Evolutionary conservation across 2,113 vertebrate genomes (phyloP).

Genomic region (Strix uralensis): DNA sequence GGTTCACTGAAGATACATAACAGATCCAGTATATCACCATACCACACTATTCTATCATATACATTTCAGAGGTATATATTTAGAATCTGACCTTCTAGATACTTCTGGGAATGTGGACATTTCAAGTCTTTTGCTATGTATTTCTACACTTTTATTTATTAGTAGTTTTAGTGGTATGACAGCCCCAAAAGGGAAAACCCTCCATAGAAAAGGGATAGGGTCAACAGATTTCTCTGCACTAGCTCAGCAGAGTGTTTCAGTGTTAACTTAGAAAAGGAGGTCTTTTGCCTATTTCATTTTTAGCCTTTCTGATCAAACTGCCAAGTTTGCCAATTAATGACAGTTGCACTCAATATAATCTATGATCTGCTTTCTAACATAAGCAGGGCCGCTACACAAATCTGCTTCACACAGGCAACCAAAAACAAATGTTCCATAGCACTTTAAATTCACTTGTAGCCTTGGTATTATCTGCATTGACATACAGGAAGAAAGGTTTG

Average conservation of each 20-base stretch:
- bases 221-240: background rate
- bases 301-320: conserved; percentile 3
- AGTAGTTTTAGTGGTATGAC: background rate
- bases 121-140: background rate
- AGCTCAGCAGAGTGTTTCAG: background rate
- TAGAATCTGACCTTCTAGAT: background rate
- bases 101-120: background rate
- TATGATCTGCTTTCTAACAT: background rate
- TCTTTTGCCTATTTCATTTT: background rate
- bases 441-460: background rate
- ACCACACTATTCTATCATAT: background rate
- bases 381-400: background rate
- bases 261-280: background rate
- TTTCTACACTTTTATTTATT: background rate
- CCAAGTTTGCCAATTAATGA: conserved; percentile 6
- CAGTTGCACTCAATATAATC: background rate
- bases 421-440: background rate
- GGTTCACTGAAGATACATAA: background rate
- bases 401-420: background rate
- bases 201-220: background rate
- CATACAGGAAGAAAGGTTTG: background rate
- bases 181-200: background rate
- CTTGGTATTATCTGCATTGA: background rate
- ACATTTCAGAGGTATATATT: background rate
- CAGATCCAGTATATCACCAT: background rate